Evolutionary conservation across 2,113 vertebrate species (phyloP), one percentile per base, ranked within the genome.

Genomic region (Etheostoma cragini): DNA sequence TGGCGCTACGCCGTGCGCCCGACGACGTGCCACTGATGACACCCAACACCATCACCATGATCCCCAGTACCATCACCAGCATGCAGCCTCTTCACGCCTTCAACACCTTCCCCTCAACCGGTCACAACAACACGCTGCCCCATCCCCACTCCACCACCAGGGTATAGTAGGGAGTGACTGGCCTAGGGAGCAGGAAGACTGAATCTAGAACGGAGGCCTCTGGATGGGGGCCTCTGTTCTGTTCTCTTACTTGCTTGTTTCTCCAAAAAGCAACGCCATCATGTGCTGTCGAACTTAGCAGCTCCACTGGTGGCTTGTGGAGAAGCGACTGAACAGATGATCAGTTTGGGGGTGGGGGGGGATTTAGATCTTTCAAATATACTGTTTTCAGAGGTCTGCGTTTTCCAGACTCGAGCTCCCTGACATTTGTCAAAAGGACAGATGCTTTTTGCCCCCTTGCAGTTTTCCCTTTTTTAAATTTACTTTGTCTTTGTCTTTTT

Each of bases 121-220:
- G 96, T 89, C 88, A 95, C 91, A 97, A 97, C 95, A 98, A 97
- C 95, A 97, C 97, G 76, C 91, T 98, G 81, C 97, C 97, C 72
- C 97, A 97, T 83, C 97, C 96, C 63, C 97, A 98, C 93, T 97
- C 97, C 86, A 98, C 97, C 89, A 98, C 97, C 76, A 92, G 97
- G 72, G 97, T 97, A 98, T 97, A 97, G 97, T 96, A 91, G 80
- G 76, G 82, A 91, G 81, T 74, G 82, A 79, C 78, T 68, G 73
- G 63, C 46, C 81, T 63, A 67, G 58, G 82, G 90, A 91, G 82
- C 79, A 67, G 81, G 82, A 91, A 83, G 85, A 89, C 85, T 79
- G 79, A 90, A 83, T 80, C 71, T 52, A 54, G 68, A 87, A 64
- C 24, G 54, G 33, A 72, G 86, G 80, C 70, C 86, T 76, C 80